phyloP scores from a whole-genome alignment of 2,113 vertebrate genomes.

The Petrocephalus microphthalmus region DNA sequence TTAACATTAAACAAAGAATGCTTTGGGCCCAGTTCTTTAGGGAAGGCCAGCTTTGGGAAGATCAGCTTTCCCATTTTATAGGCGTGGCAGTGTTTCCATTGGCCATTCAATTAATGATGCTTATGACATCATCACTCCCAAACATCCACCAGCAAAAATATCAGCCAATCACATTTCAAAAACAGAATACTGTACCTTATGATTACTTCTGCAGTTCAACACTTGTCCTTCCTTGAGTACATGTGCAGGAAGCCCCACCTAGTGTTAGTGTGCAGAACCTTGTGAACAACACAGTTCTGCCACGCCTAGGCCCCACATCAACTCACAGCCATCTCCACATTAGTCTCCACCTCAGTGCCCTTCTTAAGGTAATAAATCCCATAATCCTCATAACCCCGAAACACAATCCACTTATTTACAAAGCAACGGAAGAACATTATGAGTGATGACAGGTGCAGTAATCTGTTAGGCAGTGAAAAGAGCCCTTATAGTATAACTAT shows the following conservation, averaged over 20 bases:
- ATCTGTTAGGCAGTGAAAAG: not conserved
- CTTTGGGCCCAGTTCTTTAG: not conserved
- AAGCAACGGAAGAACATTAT: slow-evolving; percentile 3
- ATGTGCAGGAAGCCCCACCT: not conserved
- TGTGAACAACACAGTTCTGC: not conserved
- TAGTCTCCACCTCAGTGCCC: not conserved
- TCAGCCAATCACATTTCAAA: not conserved
- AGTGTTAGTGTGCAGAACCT: not conserved
- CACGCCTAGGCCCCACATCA: not conserved
- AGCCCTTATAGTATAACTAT: not conserved
- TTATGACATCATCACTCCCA: not conserved
- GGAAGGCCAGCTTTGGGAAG: not conserved
- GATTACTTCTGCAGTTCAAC: not conserved
- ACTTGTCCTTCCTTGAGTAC: not conserved
- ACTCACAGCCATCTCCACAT: not conserved
- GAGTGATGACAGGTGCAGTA: not conserved
- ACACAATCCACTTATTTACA: not conserved
- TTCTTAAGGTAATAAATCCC: slow-evolving; percentile 3
- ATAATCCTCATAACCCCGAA: not conserved
- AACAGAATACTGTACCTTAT: not conserved
- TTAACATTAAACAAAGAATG: not conserved
- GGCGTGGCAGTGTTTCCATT: not conserved
- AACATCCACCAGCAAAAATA: not conserved
- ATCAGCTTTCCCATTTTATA: not conserved
- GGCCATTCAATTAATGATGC: not conserved